These are phyloP conservation scores for Gryllus longicercus DNA, from an alignment of 2,888 invertebrate genomes.

Conservation along the genomic window DNA sequence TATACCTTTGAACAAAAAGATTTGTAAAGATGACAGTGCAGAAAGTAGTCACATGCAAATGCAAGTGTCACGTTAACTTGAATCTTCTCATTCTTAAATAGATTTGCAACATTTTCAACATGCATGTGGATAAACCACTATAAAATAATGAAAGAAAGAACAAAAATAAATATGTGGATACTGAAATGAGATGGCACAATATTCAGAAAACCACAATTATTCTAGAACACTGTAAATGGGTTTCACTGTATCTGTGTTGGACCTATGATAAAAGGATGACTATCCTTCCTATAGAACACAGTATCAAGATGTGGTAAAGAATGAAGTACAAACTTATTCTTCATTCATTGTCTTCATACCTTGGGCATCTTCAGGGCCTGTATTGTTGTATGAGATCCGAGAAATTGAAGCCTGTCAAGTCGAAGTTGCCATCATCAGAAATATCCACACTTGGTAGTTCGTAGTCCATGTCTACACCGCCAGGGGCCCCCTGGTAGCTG, in stretches of 20 bases:
- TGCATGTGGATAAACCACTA: too few relatives aligned
- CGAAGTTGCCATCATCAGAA: slow-evolving; percentile 38
- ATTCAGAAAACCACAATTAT: too few relatives aligned
- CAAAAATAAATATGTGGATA: too few relatives aligned
- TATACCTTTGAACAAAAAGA: too few relatives aligned
- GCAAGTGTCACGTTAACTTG: too few relatives aligned
- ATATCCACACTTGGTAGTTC: slow-evolving; percentile 38
- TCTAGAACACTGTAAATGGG: background rate
- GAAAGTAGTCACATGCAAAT: too few relatives aligned
- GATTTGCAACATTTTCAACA: too few relatives aligned
- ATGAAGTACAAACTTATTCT: background rate
- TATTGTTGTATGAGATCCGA: slow-evolving; percentile 34
- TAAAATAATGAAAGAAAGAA: too few relatives aligned
- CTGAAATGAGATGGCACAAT: too few relatives aligned
- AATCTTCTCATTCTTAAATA: too few relatives aligned
- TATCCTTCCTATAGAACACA: background rate
- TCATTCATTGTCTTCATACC: slow-evolving; percentile 18
- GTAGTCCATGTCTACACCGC: slow-evolving; percentile 39
- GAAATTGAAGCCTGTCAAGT: slow-evolving; percentile 36
- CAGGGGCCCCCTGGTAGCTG: slow-evolving; percentile 32
- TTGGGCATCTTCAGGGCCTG: slow-evolving; percentile 24
- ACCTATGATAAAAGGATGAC: background rate
- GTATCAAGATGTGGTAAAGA: background rate
- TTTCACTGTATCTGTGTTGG: background rate
- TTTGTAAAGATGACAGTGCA: too few relatives aligned